Evolutionary conservation across 1,140 invertebrate species (phyloP).

Genomic region (Kradibia gibbosae): DNA sequence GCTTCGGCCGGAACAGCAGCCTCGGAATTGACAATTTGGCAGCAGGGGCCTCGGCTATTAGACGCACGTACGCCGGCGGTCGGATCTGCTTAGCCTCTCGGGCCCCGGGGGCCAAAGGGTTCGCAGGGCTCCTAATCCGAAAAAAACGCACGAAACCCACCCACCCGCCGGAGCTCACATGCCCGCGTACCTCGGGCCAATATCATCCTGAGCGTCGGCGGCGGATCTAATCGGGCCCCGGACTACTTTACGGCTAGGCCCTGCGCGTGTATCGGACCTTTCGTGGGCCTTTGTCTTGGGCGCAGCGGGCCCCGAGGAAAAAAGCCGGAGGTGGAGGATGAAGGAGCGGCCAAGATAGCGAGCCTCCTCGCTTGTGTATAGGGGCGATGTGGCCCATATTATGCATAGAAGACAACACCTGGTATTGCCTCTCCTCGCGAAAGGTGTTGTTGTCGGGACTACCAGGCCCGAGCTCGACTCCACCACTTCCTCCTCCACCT

Average conservation of each 20-base stretch:
- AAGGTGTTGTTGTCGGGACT: slow-evolving; percentile 45
- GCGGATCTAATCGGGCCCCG: slow-evolving; percentile 48
- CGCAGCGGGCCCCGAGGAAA: background rate
- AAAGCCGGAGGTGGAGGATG: slow-evolving; percentile 1
- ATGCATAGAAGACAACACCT: slow-evolving; percentile 49
- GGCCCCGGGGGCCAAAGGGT: background rate
- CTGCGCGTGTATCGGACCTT: slow-evolving; percentile 9
- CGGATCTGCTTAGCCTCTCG: background rate
- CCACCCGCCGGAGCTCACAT: slow-evolving; percentile 17
- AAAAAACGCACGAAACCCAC: background rate
- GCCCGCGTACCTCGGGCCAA: slow-evolving; percentile 22
- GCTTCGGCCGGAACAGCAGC: too few relatives aligned
- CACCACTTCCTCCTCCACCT: slow-evolving; percentile 9
- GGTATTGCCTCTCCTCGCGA: slow-evolving; percentile 26
- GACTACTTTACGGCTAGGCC: slow-evolving; percentile 26
- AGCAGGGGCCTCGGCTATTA: background rate
- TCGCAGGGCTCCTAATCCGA: background rate
- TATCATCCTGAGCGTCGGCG: background rate
- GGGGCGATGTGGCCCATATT: slow-evolving; percentile 23
- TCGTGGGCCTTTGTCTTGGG: slow-evolving; percentile 40
- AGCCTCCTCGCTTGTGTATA: slow-evolving; percentile 25
- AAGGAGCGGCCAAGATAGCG: slow-evolving; percentile 5
- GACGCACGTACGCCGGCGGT: background rate
- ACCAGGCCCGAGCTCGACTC: slow-evolving; percentile 15
- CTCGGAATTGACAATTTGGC: slow-evolving; percentile 6